phyloP scores from a whole-genome alignment of 2,113 vertebrate genomes.

The Cebus imitator region DNA sequence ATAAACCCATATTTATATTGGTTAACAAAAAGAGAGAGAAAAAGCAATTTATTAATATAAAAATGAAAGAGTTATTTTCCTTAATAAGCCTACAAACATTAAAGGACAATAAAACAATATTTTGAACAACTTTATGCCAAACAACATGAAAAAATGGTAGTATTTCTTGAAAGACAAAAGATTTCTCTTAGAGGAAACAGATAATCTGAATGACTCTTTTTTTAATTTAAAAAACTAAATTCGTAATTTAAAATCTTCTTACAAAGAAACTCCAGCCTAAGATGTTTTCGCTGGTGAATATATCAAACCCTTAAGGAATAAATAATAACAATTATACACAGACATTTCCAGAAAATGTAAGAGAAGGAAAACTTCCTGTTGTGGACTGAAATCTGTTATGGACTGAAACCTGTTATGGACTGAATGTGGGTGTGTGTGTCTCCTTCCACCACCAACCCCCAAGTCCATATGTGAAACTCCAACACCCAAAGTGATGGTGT shows the following conservation, averaged over 20 bases:
- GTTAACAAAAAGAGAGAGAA: not conserved
- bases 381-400: not conserved
- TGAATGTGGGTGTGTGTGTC: no score
- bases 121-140: not conserved
- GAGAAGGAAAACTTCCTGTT: not conserved
- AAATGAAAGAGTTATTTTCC: not conserved
- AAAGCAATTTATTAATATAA: not conserved
- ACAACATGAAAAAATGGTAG: not conserved
- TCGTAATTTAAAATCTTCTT: no score
- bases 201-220: not conserved
- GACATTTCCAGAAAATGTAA: no score
- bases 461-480: no score
- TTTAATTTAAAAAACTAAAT: no score
- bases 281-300: no score
- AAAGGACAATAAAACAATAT: not conserved
- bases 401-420: not conserved
- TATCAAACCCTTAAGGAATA: no score
- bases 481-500: no score
- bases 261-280: no score
- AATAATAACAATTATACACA: no score
- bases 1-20: not conserved
- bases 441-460: no score
- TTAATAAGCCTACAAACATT: not conserved
- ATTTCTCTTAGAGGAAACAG: not conserved
- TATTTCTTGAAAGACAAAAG: not conserved